Conservation (phyloP, 2,113 vertebrate genomes). For the Proteles cristata region DNA sequence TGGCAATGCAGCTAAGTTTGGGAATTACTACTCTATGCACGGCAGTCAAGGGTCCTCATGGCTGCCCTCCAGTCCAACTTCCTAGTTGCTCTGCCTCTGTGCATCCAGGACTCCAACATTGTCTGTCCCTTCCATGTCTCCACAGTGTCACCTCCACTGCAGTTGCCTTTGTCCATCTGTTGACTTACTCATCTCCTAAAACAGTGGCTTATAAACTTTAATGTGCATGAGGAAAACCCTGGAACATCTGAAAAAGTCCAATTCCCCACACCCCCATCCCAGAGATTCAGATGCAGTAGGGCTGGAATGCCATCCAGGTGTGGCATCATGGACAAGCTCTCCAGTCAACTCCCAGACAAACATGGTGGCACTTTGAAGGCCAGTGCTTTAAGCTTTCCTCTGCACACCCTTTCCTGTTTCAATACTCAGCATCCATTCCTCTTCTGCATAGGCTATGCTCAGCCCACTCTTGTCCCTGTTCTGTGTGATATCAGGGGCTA, state of each 20-base stretch:
- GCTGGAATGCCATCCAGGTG: background rate
- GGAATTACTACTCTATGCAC: background rate
- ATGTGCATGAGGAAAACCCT: background rate
- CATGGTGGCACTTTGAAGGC: fast-evolving
- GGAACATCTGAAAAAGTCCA: background rate
- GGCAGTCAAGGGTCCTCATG: background rate
- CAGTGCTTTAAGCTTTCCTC: background rate
- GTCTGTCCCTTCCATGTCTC: too few species aligned
- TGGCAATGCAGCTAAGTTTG: background rate
- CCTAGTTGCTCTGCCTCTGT: background rate
- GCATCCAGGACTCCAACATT: fast-evolving
- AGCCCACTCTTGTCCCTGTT: background rate
- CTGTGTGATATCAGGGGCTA: fast-evolving
- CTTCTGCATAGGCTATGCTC: background rate
- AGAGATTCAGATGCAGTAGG: background rate
- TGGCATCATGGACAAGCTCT: background rate
- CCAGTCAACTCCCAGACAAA: background rate
- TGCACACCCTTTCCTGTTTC: background rate
- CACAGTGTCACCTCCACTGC: background rate
- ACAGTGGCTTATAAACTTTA: background rate
- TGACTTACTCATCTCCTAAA: background rate
- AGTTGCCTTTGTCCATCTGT: background rate
- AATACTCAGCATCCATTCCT: background rate
- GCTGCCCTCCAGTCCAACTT: background rate
- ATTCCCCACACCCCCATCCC: background rate